Evolutionary conservation across 92 coral and sea anemone species (phyloP), one percentile per base, ranked within the genome.

Genomic region (Metridium senile): DNA sequence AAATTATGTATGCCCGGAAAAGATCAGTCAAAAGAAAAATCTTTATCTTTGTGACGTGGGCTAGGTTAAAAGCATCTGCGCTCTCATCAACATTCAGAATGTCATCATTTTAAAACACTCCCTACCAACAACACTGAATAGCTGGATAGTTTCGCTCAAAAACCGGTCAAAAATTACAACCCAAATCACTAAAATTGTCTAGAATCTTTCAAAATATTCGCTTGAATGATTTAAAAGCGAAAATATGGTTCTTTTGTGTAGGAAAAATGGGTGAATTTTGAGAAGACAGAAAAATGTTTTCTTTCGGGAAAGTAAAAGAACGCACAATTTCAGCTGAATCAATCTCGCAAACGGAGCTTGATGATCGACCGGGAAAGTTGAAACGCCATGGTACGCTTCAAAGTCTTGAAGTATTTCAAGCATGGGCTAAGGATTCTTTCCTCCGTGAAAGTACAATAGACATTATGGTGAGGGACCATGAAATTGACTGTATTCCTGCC

Each of bases 361-460:
- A 78, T 0, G 83, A 78, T 22, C 71, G 77, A 71, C 92, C 92
- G 34, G 85, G 89, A 26, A 82, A 78, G 6, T 69, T 92, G 0
- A 86, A 89, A 66, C 86, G 97, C 8, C 90, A 90, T 59, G 92
- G 93, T 30, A 92, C 99, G 54, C 89, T 95, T 70, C 90, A 91
- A 30, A 86, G 95, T 63, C 72, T 72, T 20, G 99, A 95, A 68
- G 91, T 95, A 32, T 95, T 95, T 64, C 85, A 69, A 39, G 95
- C 97, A 17, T 95, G 99, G 99, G 97, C 99, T 27, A 84, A 85
- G 57, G 99, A 95, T 83, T 95, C 99, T 2, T 90, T 95, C 53
- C 72, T 95, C 47, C 82, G 89, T 49, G 89, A 90, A 71, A 89
- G 89, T 45, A 92, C 99, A 10, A 83, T 95, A 30, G 97, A 92